phyloP scores from a whole-genome alignment of 2,113 vertebrate species.

The Forbesichthys agassizii region DNA sequence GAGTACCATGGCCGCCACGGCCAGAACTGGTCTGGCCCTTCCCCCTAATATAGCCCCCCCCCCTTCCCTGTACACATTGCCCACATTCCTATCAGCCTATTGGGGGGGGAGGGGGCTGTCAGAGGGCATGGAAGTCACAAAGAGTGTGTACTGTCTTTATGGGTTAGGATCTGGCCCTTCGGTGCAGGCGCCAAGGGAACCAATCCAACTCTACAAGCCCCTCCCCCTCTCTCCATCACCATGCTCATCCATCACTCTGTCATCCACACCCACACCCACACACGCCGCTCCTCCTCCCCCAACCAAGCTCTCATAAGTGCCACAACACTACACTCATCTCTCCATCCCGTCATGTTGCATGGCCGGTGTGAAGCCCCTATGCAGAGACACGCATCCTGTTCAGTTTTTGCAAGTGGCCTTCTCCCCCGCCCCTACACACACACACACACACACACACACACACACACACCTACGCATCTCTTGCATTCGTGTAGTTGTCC shows the following conservation, averaged over 20 bases:
- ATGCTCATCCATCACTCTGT: neutral
- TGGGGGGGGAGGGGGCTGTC: neutral
- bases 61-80: constrained; percentile 31
- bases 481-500: neutral
- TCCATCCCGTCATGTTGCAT: neutral
- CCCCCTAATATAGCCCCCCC: neutral
- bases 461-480: constrained; percentile 21
- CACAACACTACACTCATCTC: neutral
- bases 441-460: constrained; percentile 25
- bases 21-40: constrained; percentile 74
- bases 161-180: constrained; percentile 29
- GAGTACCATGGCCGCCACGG: constrained; percentile 89
- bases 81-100: constrained; percentile 31
- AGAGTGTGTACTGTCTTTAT: neutral
- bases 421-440: constrained; percentile 28
- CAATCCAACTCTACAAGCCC: constrained; percentile 21
- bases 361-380: neutral
- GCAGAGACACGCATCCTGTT: constrained; percentile 4
- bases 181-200: constrained; percentile 62
- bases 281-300: no score
- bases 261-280: no score
- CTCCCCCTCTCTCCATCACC: neutral
- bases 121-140: constrained; percentile 2
- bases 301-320: neutral
- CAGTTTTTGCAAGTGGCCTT: constrained; percentile 61